phyloP scores from a whole-genome alignment of 2,113 vertebrate genomes.

The Eclectus roratus region DNA sequence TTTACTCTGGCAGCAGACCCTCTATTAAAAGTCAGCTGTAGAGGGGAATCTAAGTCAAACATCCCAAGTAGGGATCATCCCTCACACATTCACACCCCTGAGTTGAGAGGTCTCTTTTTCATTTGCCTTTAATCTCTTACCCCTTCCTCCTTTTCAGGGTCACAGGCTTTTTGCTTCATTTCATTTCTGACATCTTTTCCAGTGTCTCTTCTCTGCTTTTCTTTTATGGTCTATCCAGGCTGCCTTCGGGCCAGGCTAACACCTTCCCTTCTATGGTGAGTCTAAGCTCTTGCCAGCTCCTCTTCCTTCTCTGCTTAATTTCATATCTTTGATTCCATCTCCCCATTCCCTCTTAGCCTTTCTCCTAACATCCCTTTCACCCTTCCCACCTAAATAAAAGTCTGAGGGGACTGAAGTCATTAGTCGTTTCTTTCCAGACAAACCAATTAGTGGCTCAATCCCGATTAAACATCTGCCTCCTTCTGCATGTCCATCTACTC shows the following conservation, averaged over 20 bases:
- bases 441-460: background rate
- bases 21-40: background rate
- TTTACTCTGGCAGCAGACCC: background rate
- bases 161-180: background rate
- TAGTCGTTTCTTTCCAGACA: background rate
- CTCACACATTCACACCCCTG: background rate
- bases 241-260: background rate
- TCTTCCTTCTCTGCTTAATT: background rate
- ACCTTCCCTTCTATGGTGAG: background rate
- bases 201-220: background rate
- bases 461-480: background rate
- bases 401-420: background rate
- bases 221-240: background rate
- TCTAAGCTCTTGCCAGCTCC: background rate
- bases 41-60: background rate
- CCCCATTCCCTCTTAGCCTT: background rate
- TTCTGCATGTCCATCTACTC: background rate
- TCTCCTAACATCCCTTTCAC: background rate
- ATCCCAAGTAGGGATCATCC: background rate
- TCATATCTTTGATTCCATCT: background rate
- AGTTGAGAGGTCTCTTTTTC: background rate
- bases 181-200: background rate
- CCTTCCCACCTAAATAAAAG: background rate
- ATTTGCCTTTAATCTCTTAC: background rate
- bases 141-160: background rate